A percentile compares a stretch with the other conserved stretches of the same genome.
Conservation (phyloP, 2,888 invertebrate genomes). For the Hypomecis punctinalis region DNA sequence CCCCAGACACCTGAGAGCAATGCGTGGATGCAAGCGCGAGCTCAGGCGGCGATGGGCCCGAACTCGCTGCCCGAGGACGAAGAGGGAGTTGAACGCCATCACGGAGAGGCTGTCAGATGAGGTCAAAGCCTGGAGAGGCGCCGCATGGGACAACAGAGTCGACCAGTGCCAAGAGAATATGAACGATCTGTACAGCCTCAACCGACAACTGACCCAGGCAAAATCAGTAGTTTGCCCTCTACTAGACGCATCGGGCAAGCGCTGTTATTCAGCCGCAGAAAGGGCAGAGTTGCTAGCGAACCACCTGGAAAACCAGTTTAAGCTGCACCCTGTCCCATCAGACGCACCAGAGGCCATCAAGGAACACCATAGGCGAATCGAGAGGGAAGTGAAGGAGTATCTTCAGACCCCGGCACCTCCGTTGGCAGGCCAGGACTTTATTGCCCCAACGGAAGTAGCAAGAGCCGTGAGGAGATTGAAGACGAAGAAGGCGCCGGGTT, state of each 20-base stretch:
- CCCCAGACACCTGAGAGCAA: background rate
- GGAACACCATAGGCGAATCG: background rate
- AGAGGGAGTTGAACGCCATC: background rate
- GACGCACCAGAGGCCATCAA: background rate
- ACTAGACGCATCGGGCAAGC: background rate
- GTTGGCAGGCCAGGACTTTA: background rate
- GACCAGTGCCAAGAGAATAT: background rate
- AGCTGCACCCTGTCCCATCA: background rate
- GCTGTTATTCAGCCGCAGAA: background rate
- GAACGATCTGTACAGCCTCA: constrained; percentile 3
- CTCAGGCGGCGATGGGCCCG: background rate
- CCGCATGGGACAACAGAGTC: background rate
- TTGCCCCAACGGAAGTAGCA: constrained; percentile 9
- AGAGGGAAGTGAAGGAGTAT: background rate
- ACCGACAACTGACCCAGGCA: background rate
- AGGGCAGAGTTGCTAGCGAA: background rate
- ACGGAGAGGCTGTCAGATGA: background rate
- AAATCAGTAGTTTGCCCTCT: background rate
- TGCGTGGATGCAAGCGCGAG: background rate
- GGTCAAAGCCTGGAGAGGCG: constrained; percentile 1
- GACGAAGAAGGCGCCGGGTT: constrained; percentile 13
- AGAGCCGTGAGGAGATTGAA: constrained; percentile 1
- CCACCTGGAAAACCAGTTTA: background rate
- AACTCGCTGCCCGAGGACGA: background rate
- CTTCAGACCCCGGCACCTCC: background rate